These are phyloP conservation scores for Passerina amoena DNA, from an alignment of 2,113 vertebrate species.

Conservation along the genomic window DNA sequence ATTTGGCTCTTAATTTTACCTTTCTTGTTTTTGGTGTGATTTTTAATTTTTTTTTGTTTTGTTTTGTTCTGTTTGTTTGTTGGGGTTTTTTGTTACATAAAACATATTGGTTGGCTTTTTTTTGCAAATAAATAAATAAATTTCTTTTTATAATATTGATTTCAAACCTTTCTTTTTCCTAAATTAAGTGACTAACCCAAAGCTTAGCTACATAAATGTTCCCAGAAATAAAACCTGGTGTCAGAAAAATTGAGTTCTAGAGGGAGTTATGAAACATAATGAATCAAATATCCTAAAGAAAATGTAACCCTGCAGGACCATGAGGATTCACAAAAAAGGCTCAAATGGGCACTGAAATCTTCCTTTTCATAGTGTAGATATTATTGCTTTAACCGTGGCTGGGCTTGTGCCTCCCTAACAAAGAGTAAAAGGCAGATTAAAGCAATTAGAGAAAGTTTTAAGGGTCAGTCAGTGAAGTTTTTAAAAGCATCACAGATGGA, in stretches of 20 bases:
- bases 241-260: neutral
- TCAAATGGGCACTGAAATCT: neutral
- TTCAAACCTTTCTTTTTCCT: neutral
- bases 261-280: neutral
- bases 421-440: neutral
- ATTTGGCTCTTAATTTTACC: neutral
- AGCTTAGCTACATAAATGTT: neutral
- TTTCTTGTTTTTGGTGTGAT: neutral
- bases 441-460: neutral
- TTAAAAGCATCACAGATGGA: neutral
- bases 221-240: neutral
- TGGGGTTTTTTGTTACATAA: fast-evolving
- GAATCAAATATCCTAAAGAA: neutral
- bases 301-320: neutral
- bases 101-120: fast-evolving
- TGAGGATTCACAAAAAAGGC: neutral
- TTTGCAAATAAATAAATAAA: neutral
- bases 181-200: neutral
- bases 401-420: neutral
- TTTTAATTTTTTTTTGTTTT: no score
- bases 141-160: neutral
- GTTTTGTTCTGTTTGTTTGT: no score
- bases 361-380: neutral
- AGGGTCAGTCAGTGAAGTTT: neutral
- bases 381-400: neutral